Conservation (phyloP, 1,140 invertebrate genomes). For the Anthonomus grandis region DNA sequence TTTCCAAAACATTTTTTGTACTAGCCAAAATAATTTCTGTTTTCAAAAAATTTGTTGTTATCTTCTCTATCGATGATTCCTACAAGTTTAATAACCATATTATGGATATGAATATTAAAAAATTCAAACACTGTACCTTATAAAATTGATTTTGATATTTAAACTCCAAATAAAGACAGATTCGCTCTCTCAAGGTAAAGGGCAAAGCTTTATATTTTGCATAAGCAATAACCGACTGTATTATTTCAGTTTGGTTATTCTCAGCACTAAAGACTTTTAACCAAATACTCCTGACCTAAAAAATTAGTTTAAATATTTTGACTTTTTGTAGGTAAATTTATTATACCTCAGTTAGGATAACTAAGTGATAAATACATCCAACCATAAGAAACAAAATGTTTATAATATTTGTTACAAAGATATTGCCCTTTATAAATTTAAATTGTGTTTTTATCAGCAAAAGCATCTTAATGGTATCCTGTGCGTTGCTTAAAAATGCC, state of each 20-base stretch:
- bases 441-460: too few relatives aligned
- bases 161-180: conserved; percentile 9
- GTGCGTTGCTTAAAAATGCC: too few relatives aligned
- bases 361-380: background rate
- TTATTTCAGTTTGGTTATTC: background rate
- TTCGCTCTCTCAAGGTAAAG: background rate
- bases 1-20: background rate
- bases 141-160: conserved; percentile 13
- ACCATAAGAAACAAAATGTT: conserved; percentile 3
- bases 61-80: conserved; percentile 4
- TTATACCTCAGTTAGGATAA: background rate
- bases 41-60: background rate
- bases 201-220: conserved; percentile 6
- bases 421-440: too few relatives aligned
- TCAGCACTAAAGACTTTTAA: conserved; percentile 5
- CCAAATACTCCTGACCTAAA: background rate
- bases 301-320: background rate
- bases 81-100: background rate
- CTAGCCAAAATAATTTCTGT: conserved; percentile 3
- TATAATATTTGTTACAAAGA: too few relatives aligned
- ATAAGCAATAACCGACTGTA: conserved; percentile 3
- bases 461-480: too few relatives aligned
- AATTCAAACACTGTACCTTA: conserved; percentile 1
- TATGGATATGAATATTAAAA: background rate
- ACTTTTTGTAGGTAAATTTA: background rate